Evolutionary conservation across 2,888 invertebrate species (phyloP), one percentile per base, ranked within the genome.

Genomic region (Agelastica alni): DNA sequence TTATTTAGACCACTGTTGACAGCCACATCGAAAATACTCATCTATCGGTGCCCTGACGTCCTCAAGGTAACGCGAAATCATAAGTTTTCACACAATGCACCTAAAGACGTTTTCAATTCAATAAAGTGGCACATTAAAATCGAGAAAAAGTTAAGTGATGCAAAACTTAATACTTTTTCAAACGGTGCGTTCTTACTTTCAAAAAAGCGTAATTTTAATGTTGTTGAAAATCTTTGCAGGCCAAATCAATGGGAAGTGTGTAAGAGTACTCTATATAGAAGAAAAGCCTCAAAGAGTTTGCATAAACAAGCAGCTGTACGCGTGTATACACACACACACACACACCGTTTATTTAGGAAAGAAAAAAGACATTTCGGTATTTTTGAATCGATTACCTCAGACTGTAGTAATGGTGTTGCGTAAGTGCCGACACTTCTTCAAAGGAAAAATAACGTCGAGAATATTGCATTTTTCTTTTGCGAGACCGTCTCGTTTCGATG

Each of bases 311-410:
- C 37, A 44, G 14, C 16, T 39, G 28, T 45, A n/a, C 32, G 10
- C 12, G 9, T 51, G 51, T 44, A 37, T 36, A 17, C n/a, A 17
- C 7, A 9, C 7, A 32, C 16, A 34, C 18, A 45, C 13, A 45
- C 36, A 37, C 43, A 18, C 39, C 28, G 43, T 44, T 53, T 47
- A 28, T 42, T 47, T 26, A 13, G 9, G 9, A 31, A 20, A 34
- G 28, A 30, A 47, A 47, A n/a, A 48, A 13, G 44, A 16, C 47
- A 31, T 28, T 34, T 44, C 28, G 30, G 42, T 34, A 51, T 49
- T 55, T 47, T 42, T 32, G 32, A 55, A 51, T 51, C 55, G 55
- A 55, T 51, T 55, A 51, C 46, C 13, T 26, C 10, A 30, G 45
- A 49, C 46, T 32, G 47, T 54, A 44, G 48, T 39, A 36, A 54